A percentile compares a stretch with the other conserved stretches of the same genome.
These are phyloP conservation scores for Penaeus vannamei DNA, from an alignment of 1,140 invertebrate species.

Conservation along the genomic window DNA sequence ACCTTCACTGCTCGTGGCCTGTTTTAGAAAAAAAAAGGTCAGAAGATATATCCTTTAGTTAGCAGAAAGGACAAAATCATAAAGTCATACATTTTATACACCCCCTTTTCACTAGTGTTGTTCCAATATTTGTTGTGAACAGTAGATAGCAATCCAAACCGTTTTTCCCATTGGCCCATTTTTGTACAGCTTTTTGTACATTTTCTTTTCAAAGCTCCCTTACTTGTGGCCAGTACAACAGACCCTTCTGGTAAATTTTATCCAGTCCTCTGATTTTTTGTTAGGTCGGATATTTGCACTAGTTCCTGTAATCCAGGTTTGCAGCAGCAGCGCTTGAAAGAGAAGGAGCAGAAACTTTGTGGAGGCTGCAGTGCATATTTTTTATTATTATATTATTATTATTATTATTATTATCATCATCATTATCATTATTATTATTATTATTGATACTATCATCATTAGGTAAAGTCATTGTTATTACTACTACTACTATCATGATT, in stretches of 20 bases:
- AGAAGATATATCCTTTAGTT: no score
- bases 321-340: neutral
- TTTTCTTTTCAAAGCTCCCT: constrained; percentile 32
- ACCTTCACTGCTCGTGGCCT: no score
- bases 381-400: neutral
- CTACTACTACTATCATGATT: no score
- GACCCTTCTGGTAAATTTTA: neutral
- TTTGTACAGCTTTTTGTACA: constrained; percentile 44
- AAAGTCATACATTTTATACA: constrained; percentile 16
- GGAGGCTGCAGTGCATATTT: neutral
- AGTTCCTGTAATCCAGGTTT: neutral
- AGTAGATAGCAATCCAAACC: constrained; percentile 30
- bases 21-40: no score
- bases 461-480: no score
- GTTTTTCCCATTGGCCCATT: constrained; percentile 41
- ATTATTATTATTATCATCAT: no score
- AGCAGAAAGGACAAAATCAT: no score
- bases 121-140: constrained; percentile 38
- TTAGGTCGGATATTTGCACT: constrained; percentile 1
- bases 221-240: constrained; percentile 57
- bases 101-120: constrained; percentile 21
- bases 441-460: no score
- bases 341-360: constrained; percentile 3
- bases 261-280: neutral
- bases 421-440: no score